A percentile compares a stretch with the other conserved stretches of the same genome.
Evolutionary conservation across 2,888 invertebrate genomes (phyloP).

Genomic region (Chrysodeixis includens): DNA sequence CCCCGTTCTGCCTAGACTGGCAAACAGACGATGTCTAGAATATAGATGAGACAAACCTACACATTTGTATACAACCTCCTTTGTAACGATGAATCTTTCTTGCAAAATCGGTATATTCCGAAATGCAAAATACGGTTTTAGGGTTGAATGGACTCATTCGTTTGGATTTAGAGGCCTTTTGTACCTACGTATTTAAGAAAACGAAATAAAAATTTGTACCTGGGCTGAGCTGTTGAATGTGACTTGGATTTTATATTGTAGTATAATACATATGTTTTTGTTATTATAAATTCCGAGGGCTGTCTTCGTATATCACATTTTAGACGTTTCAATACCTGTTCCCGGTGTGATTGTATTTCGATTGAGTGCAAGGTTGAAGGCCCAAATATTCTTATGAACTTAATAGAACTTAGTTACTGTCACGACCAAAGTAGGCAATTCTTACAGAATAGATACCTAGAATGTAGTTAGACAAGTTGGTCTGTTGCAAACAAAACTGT

Average conservation of each 20-base stretch:
- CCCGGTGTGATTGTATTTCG: background rate
- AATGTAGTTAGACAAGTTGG: background rate
- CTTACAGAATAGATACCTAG: background rate
- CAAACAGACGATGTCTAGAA: conserved; percentile 55
- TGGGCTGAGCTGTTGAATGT: conserved; percentile 7
- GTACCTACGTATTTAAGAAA: conserved; percentile 25
- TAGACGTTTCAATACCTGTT: background rate
- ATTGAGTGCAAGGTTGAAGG: background rate
- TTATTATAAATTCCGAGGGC: background rate
- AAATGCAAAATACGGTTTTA: conserved; percentile 38
- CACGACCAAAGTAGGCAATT: background rate
- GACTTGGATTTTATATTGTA: conserved; percentile 27
- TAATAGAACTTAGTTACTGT: background rate
- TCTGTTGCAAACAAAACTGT: background rate
- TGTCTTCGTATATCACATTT: background rate
- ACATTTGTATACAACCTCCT: conserved; percentile 49
- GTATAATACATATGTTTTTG: conserved; percentile 8
- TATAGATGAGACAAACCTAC: conserved; percentile 55
- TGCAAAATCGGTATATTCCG: conserved; percentile 31
- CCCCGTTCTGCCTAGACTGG: conserved; percentile 61
- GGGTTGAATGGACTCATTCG: conserved; percentile 42
- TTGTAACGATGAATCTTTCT: conserved; percentile 48
- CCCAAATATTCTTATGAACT: background rate
- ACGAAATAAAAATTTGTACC: conserved; percentile 24
- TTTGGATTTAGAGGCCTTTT: conserved; percentile 28